A percentile compares a stretch with the other conserved stretches of the same genome.
Evolutionary conservation across 2,113 vertebrate species (phyloP).

Genomic region (western clawed frog (Xenopus tropicalis)): DNA sequence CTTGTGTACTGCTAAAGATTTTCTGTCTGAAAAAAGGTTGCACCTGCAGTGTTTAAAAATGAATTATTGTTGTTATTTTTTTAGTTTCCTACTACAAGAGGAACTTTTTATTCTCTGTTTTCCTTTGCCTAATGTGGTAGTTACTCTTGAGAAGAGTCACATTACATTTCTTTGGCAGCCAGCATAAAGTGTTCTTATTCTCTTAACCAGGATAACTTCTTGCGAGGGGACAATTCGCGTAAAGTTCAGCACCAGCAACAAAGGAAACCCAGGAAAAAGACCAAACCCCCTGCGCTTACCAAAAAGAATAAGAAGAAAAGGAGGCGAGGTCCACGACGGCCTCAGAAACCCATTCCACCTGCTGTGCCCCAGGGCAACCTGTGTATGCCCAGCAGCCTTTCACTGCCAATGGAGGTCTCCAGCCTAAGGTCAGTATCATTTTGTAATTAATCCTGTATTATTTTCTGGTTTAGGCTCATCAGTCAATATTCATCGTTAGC

Average conservation of each 20-base stretch:
- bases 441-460: neutral
- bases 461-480: no score
- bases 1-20: no score
- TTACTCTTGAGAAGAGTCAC: no score
- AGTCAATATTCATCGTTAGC: no score
- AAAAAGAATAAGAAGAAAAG: conserved; percentile 99
- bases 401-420: conserved; percentile 80
- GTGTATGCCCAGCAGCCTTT: conserved; percentile 90
- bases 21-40: no score
- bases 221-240: conserved; percentile 91
- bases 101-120: no score
- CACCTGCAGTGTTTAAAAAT: no score
- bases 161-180: no score
- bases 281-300: conserved; percentile 96
- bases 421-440: conserved; percentile 76
- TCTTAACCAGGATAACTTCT: conserved; percentile 84
- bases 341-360: conserved; percentile 97
- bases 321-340: conserved; percentile 86
- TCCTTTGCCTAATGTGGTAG: no score
- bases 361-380: conserved; percentile 96
- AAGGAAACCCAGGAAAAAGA: conserved; percentile 98
- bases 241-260: conserved; percentile 95
- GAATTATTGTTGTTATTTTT: no score
- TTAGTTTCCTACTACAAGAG: no score
- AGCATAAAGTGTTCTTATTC: no score